These are phyloP conservation scores for Tympanuchus pallidicinctus DNA, from an alignment of 2,113 vertebrate genomes.

Conservation along the genomic window DNA sequence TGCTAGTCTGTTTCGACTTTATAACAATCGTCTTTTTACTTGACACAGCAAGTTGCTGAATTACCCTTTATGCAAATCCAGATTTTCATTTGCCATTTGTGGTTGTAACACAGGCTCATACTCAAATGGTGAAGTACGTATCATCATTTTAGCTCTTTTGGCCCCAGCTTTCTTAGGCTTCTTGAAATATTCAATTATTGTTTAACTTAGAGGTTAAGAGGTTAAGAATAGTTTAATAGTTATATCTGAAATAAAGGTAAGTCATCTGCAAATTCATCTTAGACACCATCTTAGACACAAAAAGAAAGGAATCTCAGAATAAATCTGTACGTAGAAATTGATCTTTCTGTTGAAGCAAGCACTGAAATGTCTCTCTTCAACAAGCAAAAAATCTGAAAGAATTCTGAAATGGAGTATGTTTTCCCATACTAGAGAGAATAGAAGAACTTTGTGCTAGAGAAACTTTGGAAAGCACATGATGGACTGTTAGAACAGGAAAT, in stretches of 20 bases:
- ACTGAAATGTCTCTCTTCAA: background rate
- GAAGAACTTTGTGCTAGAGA: background rate
- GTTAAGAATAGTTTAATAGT: background rate
- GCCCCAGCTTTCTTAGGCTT: background rate
- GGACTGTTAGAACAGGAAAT: background rate
- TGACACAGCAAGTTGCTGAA: background rate
- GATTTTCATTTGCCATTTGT: background rate
- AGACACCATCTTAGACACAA: background rate
- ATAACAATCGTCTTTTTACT: background rate
- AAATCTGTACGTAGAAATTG: background rate
- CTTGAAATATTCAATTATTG: background rate
- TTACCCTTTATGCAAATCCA: background rate
- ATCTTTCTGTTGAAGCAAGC: background rate
- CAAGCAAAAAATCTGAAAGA: background rate
- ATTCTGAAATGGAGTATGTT: background rate
- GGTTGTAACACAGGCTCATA: background rate
- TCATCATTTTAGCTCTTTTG: fast-evolving
- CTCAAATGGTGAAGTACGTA: background rate
- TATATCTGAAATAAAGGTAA: background rate
- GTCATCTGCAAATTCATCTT: background rate
- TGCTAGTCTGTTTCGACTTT: background rate
- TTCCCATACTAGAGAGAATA: background rate
- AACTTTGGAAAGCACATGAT: background rate
- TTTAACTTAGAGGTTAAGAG: background rate
- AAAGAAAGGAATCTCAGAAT: background rate